Evolutionary conservation across 2,888 invertebrate genomes (phyloP).

Genomic region (Crocallis elinguaria): DNA sequence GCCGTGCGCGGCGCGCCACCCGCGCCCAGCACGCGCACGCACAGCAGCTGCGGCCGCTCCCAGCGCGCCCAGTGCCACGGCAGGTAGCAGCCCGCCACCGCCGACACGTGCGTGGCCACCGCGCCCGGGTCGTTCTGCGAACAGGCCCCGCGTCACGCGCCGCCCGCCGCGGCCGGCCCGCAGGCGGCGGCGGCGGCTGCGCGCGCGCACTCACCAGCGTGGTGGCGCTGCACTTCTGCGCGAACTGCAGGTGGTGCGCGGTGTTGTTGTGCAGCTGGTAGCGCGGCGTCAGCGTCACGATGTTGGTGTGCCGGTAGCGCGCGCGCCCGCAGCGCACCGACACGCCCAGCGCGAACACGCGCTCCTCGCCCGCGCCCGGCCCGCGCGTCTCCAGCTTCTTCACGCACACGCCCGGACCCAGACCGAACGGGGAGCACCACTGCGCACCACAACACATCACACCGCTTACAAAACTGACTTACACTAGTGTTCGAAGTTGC

Average conservation of each 20-base stretch:
- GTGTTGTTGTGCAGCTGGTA: conserved; percentile 97
- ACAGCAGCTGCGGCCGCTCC: conserved; percentile 94
- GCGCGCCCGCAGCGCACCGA: conserved; percentile 95
- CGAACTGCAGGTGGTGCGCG: conserved; percentile 91
- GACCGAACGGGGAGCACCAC: conserved; percentile 95
- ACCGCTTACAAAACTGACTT: too few species aligned
- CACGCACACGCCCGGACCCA: conserved; percentile 91
- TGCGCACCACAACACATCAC: conserved; percentile 48
- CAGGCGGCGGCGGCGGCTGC: neutral
- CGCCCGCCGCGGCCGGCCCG: too few species aligned
- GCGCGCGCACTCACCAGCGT: conserved; percentile 84
- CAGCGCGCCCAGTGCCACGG: conserved; percentile 98
- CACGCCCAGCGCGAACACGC: conserved; percentile 93
- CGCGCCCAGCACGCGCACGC: conserved; percentile 88
- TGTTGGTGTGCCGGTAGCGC: conserved; percentile 94
- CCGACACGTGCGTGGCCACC: conserved; percentile 89
- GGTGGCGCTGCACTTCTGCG: conserved; percentile 93
- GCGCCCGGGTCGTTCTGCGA: conserved; percentile 87
- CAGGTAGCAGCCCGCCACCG: conserved; percentile 94
- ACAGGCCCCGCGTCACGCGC: neutral
- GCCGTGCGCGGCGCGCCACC: conserved; percentile 87
- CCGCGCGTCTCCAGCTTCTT: conserved; percentile 81
- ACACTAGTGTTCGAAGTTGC: too few species aligned
- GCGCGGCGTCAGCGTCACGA: conserved; percentile 96
- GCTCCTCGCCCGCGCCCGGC: conserved; percentile 75